These are phyloP conservation scores for Sericinus montela DNA, from an alignment of 2,888 invertebrate species.

Conservation along the genomic window DNA sequence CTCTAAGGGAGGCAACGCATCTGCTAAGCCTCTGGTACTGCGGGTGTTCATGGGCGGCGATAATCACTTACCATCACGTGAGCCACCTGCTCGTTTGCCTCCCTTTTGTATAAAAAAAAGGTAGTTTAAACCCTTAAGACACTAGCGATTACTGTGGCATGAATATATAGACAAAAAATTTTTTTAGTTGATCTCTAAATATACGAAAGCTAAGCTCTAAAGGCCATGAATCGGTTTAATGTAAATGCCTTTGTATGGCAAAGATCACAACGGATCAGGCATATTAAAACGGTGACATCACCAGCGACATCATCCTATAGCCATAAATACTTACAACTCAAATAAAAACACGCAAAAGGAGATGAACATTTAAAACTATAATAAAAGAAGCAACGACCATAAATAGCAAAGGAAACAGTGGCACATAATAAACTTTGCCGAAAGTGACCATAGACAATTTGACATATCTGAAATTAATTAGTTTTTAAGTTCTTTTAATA, in stretches of 20 bases:
- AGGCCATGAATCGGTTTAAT: not conserved
- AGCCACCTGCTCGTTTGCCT: too few species aligned
- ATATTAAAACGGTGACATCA: slow-evolving; percentile 14
- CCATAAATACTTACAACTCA: slow-evolving; percentile 1
- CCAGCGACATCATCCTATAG: slow-evolving; percentile 5
- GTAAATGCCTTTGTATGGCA: slow-evolving; percentile 14
- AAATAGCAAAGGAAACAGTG: not conserved
- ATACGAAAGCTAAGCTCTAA: too few species aligned
- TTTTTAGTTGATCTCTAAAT: too few species aligned
- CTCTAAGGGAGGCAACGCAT: too few species aligned
- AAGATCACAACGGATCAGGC: not conserved
- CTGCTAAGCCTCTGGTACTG: too few species aligned
- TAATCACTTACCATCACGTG: too few species aligned
- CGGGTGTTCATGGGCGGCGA: too few species aligned
- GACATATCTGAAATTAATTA: not conserved
- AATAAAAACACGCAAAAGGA: slow-evolving; percentile 14
- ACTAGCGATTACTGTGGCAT: too few species aligned
- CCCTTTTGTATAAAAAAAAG: too few species aligned
- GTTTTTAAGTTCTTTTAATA: not conserved
- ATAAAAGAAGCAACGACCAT: slow-evolving; percentile 4
- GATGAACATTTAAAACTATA: not conserved
- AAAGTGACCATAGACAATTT: not conserved
- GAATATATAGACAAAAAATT: too few species aligned
- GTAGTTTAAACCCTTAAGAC: too few species aligned
- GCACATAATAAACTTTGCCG: not conserved